Percentiles rank a stretch among this genome's conserved stretches.
phyloP scores from a whole-genome alignment of 2,113 vertebrate species.

The Beaufortia kweichowensis region DNA sequence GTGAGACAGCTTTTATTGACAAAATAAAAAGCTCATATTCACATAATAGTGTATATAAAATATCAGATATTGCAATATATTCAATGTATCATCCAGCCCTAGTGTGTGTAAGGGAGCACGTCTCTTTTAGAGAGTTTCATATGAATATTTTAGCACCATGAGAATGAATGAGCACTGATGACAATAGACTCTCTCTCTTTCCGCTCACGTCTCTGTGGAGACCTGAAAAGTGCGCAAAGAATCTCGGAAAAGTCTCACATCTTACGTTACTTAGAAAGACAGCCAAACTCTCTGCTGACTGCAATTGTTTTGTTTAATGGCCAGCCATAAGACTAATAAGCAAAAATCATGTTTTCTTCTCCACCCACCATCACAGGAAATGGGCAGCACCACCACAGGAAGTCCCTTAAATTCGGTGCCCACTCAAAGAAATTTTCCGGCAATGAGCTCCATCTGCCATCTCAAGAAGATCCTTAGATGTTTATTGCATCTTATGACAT shows the following conservation, averaged over 20 bases:
- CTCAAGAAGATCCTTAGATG: constrained; percentile 10
- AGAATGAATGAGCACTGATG: background rate
- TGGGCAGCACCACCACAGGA: background rate
- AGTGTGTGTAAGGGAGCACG: background rate
- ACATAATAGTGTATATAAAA: too few relatives aligned
- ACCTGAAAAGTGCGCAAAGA: background rate
- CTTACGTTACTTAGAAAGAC: background rate
- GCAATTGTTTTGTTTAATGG: background rate
- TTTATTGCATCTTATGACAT: background rate
- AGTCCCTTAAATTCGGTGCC: background rate
- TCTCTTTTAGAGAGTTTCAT: constrained; percentile 1
- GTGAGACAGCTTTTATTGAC: too few relatives aligned
- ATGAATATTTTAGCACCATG: constrained; percentile 3
- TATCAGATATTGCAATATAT: too few relatives aligned
- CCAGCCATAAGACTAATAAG: background rate
- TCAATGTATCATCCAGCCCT: too few relatives aligned
- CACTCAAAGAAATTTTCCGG: background rate
- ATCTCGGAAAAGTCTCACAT: background rate
- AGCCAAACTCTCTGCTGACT: background rate
- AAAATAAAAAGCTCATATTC: too few relatives aligned
- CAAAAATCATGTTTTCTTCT: background rate
- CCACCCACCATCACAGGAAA: background rate
- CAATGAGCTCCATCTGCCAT: constrained; percentile 9
- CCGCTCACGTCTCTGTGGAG: background rate
- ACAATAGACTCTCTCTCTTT: constrained; percentile 25